These are phyloP conservation scores for Acromyrmex charruanus DNA, from an alignment of 1,140 invertebrate species.

Conservation along the genomic window DNA sequence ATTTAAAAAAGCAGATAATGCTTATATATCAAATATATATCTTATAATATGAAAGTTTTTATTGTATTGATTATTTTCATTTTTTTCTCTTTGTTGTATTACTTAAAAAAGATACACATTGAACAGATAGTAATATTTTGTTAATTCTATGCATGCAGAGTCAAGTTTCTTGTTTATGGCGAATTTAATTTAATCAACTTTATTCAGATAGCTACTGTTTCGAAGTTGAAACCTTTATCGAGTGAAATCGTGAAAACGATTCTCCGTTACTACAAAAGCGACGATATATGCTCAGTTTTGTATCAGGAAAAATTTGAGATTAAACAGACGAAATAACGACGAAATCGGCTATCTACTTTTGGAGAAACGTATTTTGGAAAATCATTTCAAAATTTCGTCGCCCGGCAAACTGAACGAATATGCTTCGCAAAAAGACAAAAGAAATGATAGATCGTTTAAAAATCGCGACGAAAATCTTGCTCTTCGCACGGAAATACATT, in stretches of 20 bases:
- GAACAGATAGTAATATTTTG: slow-evolving; percentile 27
- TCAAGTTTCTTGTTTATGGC: slow-evolving; percentile 52
- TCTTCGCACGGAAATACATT: slow-evolving; percentile 71
- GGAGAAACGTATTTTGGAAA: background rate
- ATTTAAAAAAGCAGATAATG: background rate
- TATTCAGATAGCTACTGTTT: slow-evolving; percentile 57
- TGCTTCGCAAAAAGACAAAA: slow-evolving; percentile 22
- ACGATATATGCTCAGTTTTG: slow-evolving; percentile 3
- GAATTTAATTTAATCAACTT: slow-evolving; percentile 73
- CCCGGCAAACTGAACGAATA: slow-evolving; percentile 42
- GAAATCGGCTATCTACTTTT: slow-evolving; percentile 60
- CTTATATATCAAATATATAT: background rate
- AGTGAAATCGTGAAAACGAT: slow-evolving; percentile 69
- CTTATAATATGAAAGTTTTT: background rate
- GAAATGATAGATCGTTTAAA: slow-evolving; percentile 15
- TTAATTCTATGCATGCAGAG: slow-evolving; percentile 34
- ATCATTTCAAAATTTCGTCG: slow-evolving; percentile 28
- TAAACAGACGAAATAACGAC: slow-evolving; percentile 35
- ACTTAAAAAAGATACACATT: slow-evolving; percentile 16
- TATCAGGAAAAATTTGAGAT: slow-evolving; percentile 48
- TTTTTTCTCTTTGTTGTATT: background rate
- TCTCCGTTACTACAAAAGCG: slow-evolving; percentile 47
- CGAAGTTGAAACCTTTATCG: slow-evolving; percentile 53
- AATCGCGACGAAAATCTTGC: slow-evolving; percentile 67
- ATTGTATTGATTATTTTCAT: background rate